Evolutionary conservation across 1,140 invertebrate species (phyloP).

Genomic region (Patella vulgata): DNA sequence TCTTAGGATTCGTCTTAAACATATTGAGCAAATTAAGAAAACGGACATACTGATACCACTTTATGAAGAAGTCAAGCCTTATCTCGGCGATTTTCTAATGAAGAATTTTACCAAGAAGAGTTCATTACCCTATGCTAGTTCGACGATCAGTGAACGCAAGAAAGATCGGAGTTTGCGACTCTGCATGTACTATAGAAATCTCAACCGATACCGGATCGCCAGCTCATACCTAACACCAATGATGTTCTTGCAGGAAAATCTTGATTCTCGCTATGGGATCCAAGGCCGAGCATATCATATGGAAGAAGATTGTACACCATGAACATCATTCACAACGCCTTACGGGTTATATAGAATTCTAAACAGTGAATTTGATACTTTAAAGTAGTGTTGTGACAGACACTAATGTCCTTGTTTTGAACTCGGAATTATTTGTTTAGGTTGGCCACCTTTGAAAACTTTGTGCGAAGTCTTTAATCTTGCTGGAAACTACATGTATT

Average conservation of each 20-base stretch:
- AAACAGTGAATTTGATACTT: too few relatives aligned
- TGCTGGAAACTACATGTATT: too few relatives aligned
- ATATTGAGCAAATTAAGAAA: conserved; percentile 5
- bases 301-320: conserved; percentile 9
- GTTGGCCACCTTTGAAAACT: too few relatives aligned
- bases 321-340: conserved; percentile 31
- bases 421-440: too few relatives aligned
- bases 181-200: conserved; percentile 18
- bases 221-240: conserved; percentile 21
- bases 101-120: conserved; percentile 22
- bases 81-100: conserved; percentile 13
- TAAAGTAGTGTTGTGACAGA: too few relatives aligned
- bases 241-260: conserved; percentile 21
- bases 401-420: too few relatives aligned
- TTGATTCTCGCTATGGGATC: conserved; percentile 26
- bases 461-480: too few relatives aligned
- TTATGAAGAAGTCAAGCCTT: conserved; percentile 18
- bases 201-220: conserved; percentile 7
- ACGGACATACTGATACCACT: conserved; percentile 14
- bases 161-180: conserved; percentile 23
- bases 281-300: conserved; percentile 31
- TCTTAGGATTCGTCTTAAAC: conserved; percentile 9
- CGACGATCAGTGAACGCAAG: conserved; percentile 25
- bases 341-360: conserved; percentile 29
- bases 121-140: conserved; percentile 24